phyloP scores from a whole-genome alignment of 1,140 invertebrate genomes.

The Ditylenchus dipsaci region DNA sequence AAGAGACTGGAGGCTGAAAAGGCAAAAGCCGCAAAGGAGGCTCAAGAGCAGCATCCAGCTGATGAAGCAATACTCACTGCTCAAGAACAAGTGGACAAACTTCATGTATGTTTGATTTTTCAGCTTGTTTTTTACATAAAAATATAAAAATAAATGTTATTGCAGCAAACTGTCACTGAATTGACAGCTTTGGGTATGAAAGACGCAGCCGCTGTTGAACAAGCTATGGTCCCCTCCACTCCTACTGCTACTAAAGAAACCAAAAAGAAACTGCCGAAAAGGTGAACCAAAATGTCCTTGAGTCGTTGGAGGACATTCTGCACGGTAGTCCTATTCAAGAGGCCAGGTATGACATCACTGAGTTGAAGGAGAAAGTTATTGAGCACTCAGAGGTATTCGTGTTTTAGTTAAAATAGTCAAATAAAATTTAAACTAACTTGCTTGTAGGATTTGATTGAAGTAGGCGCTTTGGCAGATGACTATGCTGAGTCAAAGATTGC shows the following conservation, averaged over 20 bases:
- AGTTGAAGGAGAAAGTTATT: conserved; percentile 45
- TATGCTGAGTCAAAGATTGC: conserved; percentile 44
- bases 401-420: neutral
- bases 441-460: conserved; percentile 44
- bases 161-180: too few species aligned
- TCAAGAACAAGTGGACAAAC: neutral
- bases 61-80: neutral
- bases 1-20: conserved; percentile 11
- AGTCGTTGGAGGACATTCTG: conserved; percentile 41
- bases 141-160: too few species aligned
- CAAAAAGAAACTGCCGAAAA: conserved; percentile 13
- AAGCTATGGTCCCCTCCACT: too few species aligned
- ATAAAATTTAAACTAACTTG: neutral
- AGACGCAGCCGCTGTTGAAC: too few species aligned
- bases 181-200: too few species aligned
- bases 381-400: conserved; percentile 39
- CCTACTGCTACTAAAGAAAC: neutral
- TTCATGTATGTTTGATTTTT: neutral
- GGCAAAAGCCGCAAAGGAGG: conserved; percentile 3
- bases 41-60: neutral
- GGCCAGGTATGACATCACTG: conserved; percentile 42
- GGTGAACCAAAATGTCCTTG: conserved; percentile 39
- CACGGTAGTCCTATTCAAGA: conserved; percentile 36
- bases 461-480: conserved; percentile 35
- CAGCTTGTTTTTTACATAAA: too few species aligned